Evolutionary conservation across 2,797 vertebrate genomes (phyloP), one percentile per base, ranked within the genome.

Genomic region (Myotis myotis): DNA sequence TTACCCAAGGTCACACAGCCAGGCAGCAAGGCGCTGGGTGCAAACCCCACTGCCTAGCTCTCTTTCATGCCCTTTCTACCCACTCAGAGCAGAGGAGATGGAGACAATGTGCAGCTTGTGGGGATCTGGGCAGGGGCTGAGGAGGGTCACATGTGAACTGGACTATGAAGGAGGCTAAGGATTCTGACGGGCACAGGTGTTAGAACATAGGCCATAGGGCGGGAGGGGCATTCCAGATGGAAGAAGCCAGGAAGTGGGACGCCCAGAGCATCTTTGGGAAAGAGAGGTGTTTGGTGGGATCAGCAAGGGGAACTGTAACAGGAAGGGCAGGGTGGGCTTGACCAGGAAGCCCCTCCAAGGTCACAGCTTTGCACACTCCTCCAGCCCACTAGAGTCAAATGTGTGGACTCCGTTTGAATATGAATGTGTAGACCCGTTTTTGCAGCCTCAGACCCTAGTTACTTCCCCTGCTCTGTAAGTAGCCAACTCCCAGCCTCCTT

Each of bases 51-150:
- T 15, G 51, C 55, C 75, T 55, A 25, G 30, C 51, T 83, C 72
- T 47, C 8, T 7, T 33, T 41, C 22, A 2, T 0, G 22, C 30
- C 41, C 76, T 80, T 47, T 33, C 49, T 22, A 28, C 28, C 28
- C 70, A 55, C 13, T 25, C 36, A 8, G 15, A 19, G 15, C 62
- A 33, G 16, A 76, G 49, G 11, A 68, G 8, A 8, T 15, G 30
- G 8, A 64, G 19, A 11, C 0, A 13, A 36, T 6, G 3, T 22
- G 36, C 5, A 8, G 66, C 36, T 47, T 4, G 0, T 0, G 16
- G 23, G 15, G 23, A 12, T 20, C 44, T 44, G 15, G 19, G 3
- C 13, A 79, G 49, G 60, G 20, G 2, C 10, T 4, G 0, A 2
- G 30, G 7, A 16, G n/a, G 11, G 9, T 44, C 22, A 13, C 5